Base-by-base conservation (phyloP, 1,140 invertebrate genomes). In the Chionoecetes opilio region DNA sequence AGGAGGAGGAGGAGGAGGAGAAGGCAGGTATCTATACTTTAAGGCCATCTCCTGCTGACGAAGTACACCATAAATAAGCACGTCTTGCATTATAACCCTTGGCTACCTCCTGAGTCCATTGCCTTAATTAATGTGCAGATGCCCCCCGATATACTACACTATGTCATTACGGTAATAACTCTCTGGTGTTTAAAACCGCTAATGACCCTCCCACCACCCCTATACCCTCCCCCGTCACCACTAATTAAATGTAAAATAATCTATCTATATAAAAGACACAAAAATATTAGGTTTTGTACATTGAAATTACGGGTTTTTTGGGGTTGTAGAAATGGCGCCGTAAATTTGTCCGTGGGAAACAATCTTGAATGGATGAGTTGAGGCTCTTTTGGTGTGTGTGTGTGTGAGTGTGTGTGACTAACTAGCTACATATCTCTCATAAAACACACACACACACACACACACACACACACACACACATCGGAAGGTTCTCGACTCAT, bases 161-260 rank as follows among this genome's bases (percentile, higher is more conserved):
- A 75, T n/a, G 63, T 75, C 63, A 75, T 75, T 75, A 75, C 21
- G 63, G 21, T 8, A 75, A 75, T 75, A 75, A 75, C 63, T 75
- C 63, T 75, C 63, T n/a, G 2, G 46, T 46, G 41, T 46, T 75
- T 75, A 75, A 75, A n/a, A 75, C 63, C 63, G 63, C 63, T 75
- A 75, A 75, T 75, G 63, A 75, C 63, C 63, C 21, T 21, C 63
- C 63, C 63, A 26, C 63, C 63, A 26, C 63, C 63, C 63, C 1
- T 26, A 17, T 14, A 46, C 41, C 41, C 5, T 46, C 21, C 63
- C 21, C 63, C n/a, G n/a, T n/a, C 63, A 26, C 63, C n/a, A 75
- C 63, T 75, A 75, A 75, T 75, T 75, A 75, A 75, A 75, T 75
- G 63, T 75, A 75, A n/a, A 75, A 75, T 75, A 75, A 75, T n/a